Evolutionary conservation across 2,113 vertebrate species (phyloP).

Genomic region (Oryctolagus cuniculus): mOryCun1.1 NC_091440.1:90363501-90364000

Average conservation of each 20-base stretch:
- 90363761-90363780: slow-evolving; percentile 18
- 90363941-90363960: slow-evolving; percentile 18
- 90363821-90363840: not conserved
- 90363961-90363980: not conserved
- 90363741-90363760: not conserved
- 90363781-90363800: not conserved
- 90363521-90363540: no score
- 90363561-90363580: slow-evolving; percentile 32
- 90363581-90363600: slow-evolving; percentile 6
- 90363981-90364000: not conserved
- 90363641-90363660: not conserved
- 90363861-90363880: not conserved
- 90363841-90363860: not conserved
- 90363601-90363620: slow-evolving; percentile 11
- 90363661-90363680: not conserved
- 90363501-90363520: no score
- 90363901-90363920: not conserved
- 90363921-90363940: slow-evolving; percentile 35
- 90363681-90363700: slow-evolving; percentile 39
- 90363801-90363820: not conserved
- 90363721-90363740: not conserved
- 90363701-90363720: not conserved
- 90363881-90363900: not conserved
- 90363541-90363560: not conserved
- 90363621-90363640: slow-evolving; percentile 42